These are phyloP conservation scores for Clarias fuscus DNA, from an alignment of 2,797 vertebrate genomes.

Conservation along the genomic window DNA sequence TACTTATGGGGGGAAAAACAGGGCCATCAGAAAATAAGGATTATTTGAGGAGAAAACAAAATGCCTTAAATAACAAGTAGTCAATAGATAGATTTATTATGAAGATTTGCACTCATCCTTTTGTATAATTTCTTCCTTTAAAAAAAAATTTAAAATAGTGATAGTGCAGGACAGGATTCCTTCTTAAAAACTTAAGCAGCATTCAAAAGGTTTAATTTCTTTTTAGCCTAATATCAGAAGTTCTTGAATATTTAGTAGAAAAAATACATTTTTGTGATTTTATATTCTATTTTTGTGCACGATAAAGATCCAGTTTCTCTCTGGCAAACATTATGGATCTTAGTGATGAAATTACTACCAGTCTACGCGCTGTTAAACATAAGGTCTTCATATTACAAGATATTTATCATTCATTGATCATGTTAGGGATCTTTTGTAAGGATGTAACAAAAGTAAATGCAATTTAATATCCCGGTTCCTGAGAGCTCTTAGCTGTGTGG, in stretches of 20 bases:
- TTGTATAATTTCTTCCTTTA: neutral
- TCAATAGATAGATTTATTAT: neutral
- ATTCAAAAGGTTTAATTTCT: neutral
- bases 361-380: neutral
- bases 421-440: neutral
- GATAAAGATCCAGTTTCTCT: constrained; percentile 14
- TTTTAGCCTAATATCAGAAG: neutral
- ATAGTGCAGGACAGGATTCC: neutral
- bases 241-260: neutral
- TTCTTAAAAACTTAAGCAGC: neutral
- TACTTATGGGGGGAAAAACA: neutral
- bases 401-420: neutral
- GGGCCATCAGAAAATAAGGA: neutral
- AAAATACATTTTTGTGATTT: too few relatives aligned
- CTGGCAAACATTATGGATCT: neutral
- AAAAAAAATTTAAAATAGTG: neutral
- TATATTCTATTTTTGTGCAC: neutral
- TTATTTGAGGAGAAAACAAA: neutral
- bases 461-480: neutral
- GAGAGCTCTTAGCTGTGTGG: neutral
- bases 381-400: neutral
- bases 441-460: neutral
- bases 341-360: neutral
- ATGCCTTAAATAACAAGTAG: neutral
- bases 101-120: neutral